Percentiles rank a stretch among this genome's conserved stretches.
phyloP scores from a whole-genome alignment of 1,140 invertebrate species.

The Lepidotrigona ventralis region DNA sequence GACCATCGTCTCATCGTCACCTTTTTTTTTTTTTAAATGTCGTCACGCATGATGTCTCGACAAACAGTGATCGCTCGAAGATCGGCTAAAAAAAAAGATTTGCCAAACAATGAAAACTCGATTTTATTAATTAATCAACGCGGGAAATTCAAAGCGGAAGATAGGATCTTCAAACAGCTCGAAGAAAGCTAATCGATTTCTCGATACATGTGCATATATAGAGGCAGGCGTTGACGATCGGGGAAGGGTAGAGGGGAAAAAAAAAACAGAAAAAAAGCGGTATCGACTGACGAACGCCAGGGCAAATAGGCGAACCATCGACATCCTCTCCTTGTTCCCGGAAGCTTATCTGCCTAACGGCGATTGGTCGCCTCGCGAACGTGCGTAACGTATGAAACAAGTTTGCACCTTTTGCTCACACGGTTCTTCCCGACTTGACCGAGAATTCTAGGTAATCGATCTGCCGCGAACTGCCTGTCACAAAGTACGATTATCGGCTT shows the following conservation, averaged over 20 bases:
- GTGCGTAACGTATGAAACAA: conserved; percentile 60
- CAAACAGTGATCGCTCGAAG: too few species aligned
- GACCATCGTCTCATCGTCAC: too few species aligned
- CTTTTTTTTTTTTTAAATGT: too few species aligned
- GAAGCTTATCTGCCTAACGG: conserved; percentile 52
- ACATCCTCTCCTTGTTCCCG: conserved; percentile 51
- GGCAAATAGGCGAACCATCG: conserved; percentile 42
- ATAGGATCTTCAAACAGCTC: too few species aligned
- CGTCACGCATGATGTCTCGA: too few species aligned
- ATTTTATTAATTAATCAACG: too few species aligned
- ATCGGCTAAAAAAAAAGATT: too few species aligned
- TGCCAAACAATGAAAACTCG: too few species aligned
- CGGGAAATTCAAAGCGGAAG: too few species aligned
- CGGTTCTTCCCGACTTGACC: conserved; percentile 26
- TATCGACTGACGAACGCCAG: conserved; percentile 20
- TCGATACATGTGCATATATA: not conserved
- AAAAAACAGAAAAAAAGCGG: conserved; percentile 4
- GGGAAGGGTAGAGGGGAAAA: not conserved
- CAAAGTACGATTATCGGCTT: not conserved
- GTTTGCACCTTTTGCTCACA: conserved; percentile 54
- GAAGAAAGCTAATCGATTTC: not conserved
- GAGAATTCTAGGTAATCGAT: conserved; percentile 55
- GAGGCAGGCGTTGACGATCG: not conserved
- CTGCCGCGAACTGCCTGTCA: conserved; percentile 21
- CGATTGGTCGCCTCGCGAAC: conserved; percentile 44